phyloP scores from a whole-genome alignment of 2,113 vertebrate genomes.

The Turnix velox region DNA sequence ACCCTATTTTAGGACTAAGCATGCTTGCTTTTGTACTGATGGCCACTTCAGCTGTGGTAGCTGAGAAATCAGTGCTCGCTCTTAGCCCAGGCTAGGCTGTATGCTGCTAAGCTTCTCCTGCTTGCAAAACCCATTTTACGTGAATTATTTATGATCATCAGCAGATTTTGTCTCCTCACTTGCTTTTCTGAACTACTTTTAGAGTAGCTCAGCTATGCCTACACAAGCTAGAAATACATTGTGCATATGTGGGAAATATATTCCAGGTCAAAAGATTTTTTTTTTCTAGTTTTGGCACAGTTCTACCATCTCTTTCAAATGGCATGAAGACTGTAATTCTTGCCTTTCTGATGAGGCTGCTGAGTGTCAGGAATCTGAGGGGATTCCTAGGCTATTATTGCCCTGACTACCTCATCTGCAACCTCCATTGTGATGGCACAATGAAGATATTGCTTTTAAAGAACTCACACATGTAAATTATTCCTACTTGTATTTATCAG shows the following conservation, averaged over 20 bases:
- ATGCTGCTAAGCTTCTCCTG: not conserved
- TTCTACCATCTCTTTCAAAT: not conserved
- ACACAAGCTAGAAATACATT: not conserved
- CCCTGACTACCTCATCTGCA: not conserved
- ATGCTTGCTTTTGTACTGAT: not conserved
- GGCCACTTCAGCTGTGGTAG: not conserved
- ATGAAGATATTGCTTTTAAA: not conserved
- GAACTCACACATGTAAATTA: not conserved
- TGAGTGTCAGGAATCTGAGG: not conserved
- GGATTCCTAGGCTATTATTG: not conserved
- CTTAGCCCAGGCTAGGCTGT: not conserved
- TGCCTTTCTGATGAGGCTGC: not conserved
- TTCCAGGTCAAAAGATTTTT: not conserved
- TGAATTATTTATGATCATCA: not conserved
- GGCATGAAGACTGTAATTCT: not conserved
- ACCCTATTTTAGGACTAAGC: not conserved
- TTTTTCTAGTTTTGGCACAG: not conserved
- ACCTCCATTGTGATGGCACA: not conserved
- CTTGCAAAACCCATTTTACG: not conserved
- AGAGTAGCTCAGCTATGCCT: not conserved
- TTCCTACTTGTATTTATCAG: not conserved
- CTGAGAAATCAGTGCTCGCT: not conserved
- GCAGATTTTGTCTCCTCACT: not conserved
- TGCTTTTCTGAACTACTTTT: not conserved
- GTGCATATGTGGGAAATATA: not conserved